These are phyloP conservation scores for Sceloporus tristichus DNA, from an alignment of 2,113 vertebrate genomes.

Conservation along the genomic window DNA sequence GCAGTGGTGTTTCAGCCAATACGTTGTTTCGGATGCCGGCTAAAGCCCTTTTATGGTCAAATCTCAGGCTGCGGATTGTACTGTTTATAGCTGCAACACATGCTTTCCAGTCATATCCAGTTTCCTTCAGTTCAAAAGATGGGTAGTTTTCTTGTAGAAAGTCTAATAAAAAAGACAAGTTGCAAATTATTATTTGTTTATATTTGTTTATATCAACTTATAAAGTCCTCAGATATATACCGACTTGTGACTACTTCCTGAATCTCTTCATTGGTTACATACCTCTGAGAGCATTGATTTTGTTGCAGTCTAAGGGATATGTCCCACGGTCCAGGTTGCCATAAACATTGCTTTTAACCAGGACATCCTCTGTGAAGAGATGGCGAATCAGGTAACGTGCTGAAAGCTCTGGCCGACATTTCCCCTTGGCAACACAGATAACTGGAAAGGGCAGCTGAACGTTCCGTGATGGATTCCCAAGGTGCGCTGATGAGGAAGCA, in stretches of 20 bases:
- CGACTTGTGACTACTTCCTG: background rate
- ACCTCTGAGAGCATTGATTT: conserved; percentile 83
- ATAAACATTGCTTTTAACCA: conserved; percentile 80
- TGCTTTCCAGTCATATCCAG: conserved; percentile 80
- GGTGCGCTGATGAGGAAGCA: conserved; percentile 66
- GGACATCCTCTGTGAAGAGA: conserved; percentile 80
- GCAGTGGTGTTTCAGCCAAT: accelerated
- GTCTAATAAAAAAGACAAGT: conserved; percentile 73
- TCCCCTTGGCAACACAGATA: conserved; percentile 67
- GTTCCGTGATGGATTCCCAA: conserved; percentile 76
- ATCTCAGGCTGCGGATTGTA: conserved; percentile 76
- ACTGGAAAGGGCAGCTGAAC: conserved; percentile 75
- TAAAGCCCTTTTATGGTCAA: conserved; percentile 50
- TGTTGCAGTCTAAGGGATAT: conserved; percentile 70
- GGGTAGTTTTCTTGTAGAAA: conserved; percentile 81
- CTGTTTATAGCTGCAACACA: conserved; percentile 83
- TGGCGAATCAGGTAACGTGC: conserved; percentile 80
- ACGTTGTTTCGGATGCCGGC: background rate
- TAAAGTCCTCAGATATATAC: background rate
- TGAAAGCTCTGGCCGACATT: conserved; percentile 74
- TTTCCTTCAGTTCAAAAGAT: conserved; percentile 75
- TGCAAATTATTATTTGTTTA: conserved; percentile 58
- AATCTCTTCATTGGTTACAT: conserved; percentile 23
- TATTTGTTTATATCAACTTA: background rate
- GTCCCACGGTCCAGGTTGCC: conserved; percentile 73